Evolutionary conservation across 2,113 vertebrate genomes (phyloP).

Genomic region (Hippocampus guttulatus): DNA sequence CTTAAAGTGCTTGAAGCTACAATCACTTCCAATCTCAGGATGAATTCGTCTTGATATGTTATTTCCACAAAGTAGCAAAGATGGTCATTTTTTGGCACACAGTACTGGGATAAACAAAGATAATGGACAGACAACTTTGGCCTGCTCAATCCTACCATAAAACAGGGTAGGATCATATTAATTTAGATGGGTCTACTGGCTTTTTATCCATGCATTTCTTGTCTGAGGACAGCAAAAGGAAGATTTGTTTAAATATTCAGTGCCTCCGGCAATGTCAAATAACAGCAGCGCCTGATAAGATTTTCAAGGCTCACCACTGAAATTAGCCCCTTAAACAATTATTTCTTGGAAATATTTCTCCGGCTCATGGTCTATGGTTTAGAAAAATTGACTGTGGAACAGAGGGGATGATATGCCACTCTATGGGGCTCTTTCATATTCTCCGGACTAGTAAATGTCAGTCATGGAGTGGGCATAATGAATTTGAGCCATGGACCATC

Average conservation of each 20-base stretch:
- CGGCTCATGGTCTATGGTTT: slow-evolving; percentile 40
- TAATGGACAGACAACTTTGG: slow-evolving; percentile 40
- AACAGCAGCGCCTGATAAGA: slow-evolving; percentile 64
- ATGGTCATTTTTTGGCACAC: slow-evolving; percentile 19
- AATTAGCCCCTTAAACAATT: slow-evolving; percentile 70
- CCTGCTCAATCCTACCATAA: slow-evolving; percentile 50
- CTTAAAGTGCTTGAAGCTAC: neutral
- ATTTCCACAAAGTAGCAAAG: slow-evolving; percentile 11
- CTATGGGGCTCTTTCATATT: slow-evolving; percentile 56
- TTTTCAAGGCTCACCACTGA: slow-evolving; percentile 59
- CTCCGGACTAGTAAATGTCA: slow-evolving; percentile 68
- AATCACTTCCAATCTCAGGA: neutral
- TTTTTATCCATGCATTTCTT: slow-evolving; percentile 53
- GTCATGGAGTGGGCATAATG: slow-evolving; percentile 71
- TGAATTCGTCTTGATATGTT: slow-evolving; percentile 1
- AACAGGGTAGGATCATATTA: slow-evolving; percentile 39
- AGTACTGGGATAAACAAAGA: slow-evolving; percentile 34
- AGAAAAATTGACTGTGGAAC: slow-evolving; percentile 53
- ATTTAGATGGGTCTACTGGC: slow-evolving; percentile 53
- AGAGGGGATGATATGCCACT: slow-evolving; percentile 61
- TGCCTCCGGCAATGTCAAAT: slow-evolving; percentile 71
- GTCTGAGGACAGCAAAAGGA: slow-evolving; percentile 52
- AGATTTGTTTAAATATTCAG: slow-evolving; percentile 70
- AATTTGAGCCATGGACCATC: slow-evolving; percentile 65
- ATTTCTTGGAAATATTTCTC: slow-evolving; percentile 62